Conservation (phyloP, 1,140 invertebrate species). For the Propsilocerus akamusi region DNA sequence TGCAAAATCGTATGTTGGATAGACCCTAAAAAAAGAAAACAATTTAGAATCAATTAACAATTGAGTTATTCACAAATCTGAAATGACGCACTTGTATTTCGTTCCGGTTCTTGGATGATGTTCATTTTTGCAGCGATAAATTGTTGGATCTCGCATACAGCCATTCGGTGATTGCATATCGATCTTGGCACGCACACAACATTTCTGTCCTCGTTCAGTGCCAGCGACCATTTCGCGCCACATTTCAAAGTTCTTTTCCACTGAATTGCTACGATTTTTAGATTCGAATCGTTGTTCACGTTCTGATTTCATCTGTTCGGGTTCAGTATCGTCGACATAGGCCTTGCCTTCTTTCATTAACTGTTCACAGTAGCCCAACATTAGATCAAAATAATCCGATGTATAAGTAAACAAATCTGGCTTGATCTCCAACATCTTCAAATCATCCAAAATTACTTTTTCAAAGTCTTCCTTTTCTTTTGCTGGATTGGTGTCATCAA, state of each 20-base stretch:
- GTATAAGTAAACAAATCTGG: slow-evolving; percentile 90
- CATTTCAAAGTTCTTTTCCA: slow-evolving; percentile 69
- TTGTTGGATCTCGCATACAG: slow-evolving; percentile 96
- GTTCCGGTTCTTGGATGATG: slow-evolving; percentile 79
- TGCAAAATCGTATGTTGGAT: slow-evolving; percentile 99
- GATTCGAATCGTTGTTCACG: slow-evolving; percentile 80
- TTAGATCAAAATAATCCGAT: slow-evolving; percentile 90
- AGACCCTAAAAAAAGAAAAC: slow-evolving; percentile 51
- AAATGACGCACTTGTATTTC: slow-evolving; percentile 75
- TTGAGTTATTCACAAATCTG: too few relatives aligned
- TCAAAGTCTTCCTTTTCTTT: slow-evolving; percentile 99
- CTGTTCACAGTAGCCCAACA: slow-evolving; percentile 75
- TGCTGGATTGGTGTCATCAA: slow-evolving; percentile 99
- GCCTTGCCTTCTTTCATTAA: slow-evolving; percentile 77
- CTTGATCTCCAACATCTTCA: slow-evolving; percentile 78
- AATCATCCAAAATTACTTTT: slow-evolving; percentile 90
- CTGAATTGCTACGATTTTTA: slow-evolving; percentile 62
- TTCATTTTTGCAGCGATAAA: slow-evolving; percentile 96
- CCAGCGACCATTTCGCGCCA: slow-evolving; percentile 96
- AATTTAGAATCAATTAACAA: slow-evolving; percentile 6
- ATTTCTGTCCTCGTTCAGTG: slow-evolving; percentile 54
- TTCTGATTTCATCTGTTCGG: slow-evolving; percentile 87
- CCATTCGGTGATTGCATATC: slow-evolving; percentile 94
- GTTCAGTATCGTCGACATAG: slow-evolving; percentile 92
- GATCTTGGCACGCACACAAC: slow-evolving; percentile 92